Percentiles rank a stretch among this genome's conserved stretches.
phyloP scores from a whole-genome alignment of 2,797 vertebrate genomes.

The Okamejei kenojei region DNA sequence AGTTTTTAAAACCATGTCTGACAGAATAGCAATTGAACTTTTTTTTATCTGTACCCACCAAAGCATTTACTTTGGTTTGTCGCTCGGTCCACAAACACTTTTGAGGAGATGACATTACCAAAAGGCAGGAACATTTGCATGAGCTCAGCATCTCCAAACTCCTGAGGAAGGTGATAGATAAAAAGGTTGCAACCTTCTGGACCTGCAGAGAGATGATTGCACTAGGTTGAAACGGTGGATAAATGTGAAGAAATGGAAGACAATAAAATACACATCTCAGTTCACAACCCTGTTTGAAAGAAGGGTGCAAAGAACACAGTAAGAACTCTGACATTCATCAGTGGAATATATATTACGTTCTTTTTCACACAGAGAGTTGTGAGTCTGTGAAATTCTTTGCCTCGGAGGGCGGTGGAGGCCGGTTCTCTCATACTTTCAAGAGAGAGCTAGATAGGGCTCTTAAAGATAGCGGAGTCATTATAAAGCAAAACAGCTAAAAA shows the following conservation, averaged over 20 bases:
- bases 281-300: slow-evolving; percentile 12
- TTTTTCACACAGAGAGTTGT: too few species aligned
- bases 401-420: too few species aligned
- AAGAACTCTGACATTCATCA: neutral
- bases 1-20: slow-evolving; percentile 53
- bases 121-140: slow-evolving; percentile 99
- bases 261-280: neutral
- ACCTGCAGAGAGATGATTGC: slow-evolving; percentile 60
- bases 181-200: slow-evolving; percentile 99
- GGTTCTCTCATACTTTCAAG: too few species aligned
- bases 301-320: neutral
- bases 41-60: slow-evolving; percentile 92
- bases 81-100: slow-evolving; percentile 98
- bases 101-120: slow-evolving; percentile 99
- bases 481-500: neutral
- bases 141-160: slow-evolving; percentile 71
- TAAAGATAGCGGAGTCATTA: neutral
- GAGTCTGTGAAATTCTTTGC: too few species aligned
- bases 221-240: slow-evolving; percentile 18
- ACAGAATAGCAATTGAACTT: slow-evolving; percentile 67
- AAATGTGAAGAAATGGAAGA: neutral
- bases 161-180: slow-evolving; percentile 85
- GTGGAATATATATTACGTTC: neutral
- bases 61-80: slow-evolving; percentile 99
- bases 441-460: too few species aligned